These are phyloP conservation scores for Morone chrysops DNA, from an alignment of 2,113 vertebrate species.

Conservation along the genomic window DNA sequence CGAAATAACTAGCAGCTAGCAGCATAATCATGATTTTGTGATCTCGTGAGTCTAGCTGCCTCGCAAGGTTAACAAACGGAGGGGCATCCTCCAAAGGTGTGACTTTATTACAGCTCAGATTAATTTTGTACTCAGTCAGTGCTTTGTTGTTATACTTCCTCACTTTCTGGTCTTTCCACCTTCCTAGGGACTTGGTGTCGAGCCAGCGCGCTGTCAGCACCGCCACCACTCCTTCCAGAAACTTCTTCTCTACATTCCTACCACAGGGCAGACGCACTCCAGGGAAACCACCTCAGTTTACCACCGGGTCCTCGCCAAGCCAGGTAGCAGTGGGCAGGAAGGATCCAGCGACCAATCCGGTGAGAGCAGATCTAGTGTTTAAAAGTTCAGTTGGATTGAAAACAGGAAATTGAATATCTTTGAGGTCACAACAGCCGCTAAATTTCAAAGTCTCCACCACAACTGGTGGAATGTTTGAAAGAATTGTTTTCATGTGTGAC, in stretches of 20 bases:
- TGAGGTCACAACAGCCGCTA: background rate
- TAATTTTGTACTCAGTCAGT: background rate
- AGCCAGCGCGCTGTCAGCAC: conserved; percentile 87
- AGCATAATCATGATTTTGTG: too few relatives aligned
- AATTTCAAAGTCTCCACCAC: background rate
- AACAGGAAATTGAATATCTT: background rate
- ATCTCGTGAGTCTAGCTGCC: too few relatives aligned
- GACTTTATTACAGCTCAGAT: background rate
- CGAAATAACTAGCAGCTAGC: too few relatives aligned
- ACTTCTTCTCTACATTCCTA: conserved; percentile 93
- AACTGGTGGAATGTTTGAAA: conserved; percentile 1
- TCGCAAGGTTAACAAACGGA: too few relatives aligned
- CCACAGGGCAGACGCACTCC: conserved; percentile 89
- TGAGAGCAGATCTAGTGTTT: conserved; percentile 64
- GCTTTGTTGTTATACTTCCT: background rate
- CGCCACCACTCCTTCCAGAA: conserved; percentile 88
- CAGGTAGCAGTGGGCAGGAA: conserved; percentile 86
- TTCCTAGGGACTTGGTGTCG: conserved; percentile 90
- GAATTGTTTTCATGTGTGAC: background rate
- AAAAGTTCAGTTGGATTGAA: background rate
- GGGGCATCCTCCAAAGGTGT: background rate
- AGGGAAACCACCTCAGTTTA: conserved; percentile 77
- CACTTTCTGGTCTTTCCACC: background rate
- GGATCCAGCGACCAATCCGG: conserved; percentile 86
- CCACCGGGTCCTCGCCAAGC: conserved; percentile 79